Evolutionary conservation across 2,113 vertebrate genomes (phyloP), one percentile per base, ranked within the genome.

Genomic region (Calyptomena viridis): DNA sequence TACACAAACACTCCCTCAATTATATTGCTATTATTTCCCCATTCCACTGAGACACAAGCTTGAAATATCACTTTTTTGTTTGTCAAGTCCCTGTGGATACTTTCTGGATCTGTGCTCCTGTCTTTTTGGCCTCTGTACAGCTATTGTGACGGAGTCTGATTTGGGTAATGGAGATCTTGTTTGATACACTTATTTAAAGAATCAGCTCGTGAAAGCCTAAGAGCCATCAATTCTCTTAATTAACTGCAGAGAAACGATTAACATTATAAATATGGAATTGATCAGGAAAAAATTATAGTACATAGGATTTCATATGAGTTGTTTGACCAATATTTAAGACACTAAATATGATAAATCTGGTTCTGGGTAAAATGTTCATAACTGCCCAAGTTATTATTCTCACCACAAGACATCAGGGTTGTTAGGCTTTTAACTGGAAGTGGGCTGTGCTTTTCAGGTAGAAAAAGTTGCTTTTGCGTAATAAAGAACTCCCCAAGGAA

Each of bases 31-130:
- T 96, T 96, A 96, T 96, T 96, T 89, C 66, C 72, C 62, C 58
- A 42, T 80, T 94, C 97, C 77, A 46, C 68, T 64, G 95, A 96
- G 68, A 94, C 87, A 76, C 74, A 31, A 88, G 89, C 96, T 80
- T 90, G 80, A 95, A 90, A 87, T 62, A 31, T 80, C 75, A 85
- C 82, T 91, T 97, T 88, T 96, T 94, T 93, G 82, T 92, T 95
- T 94, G 80, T 95, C 52, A 76, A 18, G 53, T 95, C 76, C 76
- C 92, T 60, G 37, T 39, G 94, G 95, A 97, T 96, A 69, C 84
- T 96, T 89, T 95, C 90, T 8, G 6, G 56, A 95, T 94, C 94
- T 96, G 78, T 72, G 49, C 52, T 94, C 56, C 85, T 90, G 67
- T 96, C 78, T 95, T 80, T 95, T 87, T 95, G 91, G 95, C 88